Conservation (phyloP, 1,140 invertebrate genomes). For the Drosophila pallidifrons region DNA sequence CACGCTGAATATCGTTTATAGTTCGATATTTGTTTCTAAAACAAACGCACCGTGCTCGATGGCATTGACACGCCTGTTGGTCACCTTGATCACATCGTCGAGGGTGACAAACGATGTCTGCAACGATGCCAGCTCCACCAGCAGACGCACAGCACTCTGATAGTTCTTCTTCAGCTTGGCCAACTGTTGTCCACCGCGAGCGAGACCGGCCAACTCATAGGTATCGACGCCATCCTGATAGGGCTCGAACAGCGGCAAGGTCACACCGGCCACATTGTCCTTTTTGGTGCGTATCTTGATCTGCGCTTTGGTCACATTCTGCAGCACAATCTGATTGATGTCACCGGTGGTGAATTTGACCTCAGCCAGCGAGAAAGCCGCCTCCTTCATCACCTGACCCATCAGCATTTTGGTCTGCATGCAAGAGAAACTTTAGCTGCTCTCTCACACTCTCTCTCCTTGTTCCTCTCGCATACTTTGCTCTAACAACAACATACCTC, state of each 20-base stretch:
- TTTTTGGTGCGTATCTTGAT: constrained; percentile 99
- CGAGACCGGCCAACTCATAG: constrained; percentile 96
- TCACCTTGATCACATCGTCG: constrained; percentile 99
- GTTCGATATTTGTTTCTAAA: too few relatives aligned
- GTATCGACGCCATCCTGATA: constrained; percentile 98
- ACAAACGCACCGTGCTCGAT: constrained; percentile 96
- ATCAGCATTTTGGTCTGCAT: constrained; percentile 95
- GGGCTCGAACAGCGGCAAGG: constrained; percentile 97
- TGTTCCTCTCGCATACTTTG: too few relatives aligned
- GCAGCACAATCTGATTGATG: constrained; percentile 98
- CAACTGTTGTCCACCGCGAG: constrained; percentile 97
- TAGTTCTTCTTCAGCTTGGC: constrained; percentile 98
- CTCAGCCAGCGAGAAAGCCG: constrained; percentile 99
- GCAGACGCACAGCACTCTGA: constrained; percentile 94
- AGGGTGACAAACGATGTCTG: constrained; percentile 98
- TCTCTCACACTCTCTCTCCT: too few relatives aligned
- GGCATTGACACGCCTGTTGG: constrained; percentile 99
- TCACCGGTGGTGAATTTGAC: constrained; percentile 99
- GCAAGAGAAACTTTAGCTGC: neutral
- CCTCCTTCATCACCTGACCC: constrained; percentile 99
- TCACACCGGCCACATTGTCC: constrained; percentile 99
- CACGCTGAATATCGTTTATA: too few relatives aligned
- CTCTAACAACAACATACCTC: constrained; percentile 89
- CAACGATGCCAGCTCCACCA: constrained; percentile 97
- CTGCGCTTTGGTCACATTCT: constrained; percentile 99